Conservation (phyloP, 1,140 invertebrate species). For the Drusus annulatus region DNA sequence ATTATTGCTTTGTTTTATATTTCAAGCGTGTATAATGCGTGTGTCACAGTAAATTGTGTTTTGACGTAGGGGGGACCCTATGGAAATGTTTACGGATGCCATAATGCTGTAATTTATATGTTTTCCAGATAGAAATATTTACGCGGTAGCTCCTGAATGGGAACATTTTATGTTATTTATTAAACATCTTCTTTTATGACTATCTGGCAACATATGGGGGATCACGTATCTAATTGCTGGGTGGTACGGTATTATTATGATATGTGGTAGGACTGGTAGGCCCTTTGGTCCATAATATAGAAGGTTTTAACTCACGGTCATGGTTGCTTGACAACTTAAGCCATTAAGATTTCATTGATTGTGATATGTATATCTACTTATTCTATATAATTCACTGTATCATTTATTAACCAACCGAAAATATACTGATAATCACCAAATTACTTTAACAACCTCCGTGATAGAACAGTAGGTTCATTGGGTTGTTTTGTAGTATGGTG, state of each 20-base stretch:
- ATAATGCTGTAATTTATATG: conserved; percentile 55
- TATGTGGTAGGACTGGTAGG: no score
- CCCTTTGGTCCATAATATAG: background rate
- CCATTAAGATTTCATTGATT: no score
- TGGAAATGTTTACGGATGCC: conserved; percentile 50
- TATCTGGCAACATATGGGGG: conserved; percentile 28
- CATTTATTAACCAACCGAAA: no score
- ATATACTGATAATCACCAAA: no score
- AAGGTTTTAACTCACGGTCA: no score
- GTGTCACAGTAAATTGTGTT: conserved; percentile 56
- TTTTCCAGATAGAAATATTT: conserved; percentile 55
- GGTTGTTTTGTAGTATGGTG: no score
- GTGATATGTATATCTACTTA: no score
- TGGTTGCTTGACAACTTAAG: no score
- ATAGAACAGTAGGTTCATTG: no score
- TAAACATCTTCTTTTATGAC: conserved; percentile 31
- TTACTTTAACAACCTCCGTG: no score
- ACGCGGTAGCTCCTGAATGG: conserved; percentile 41
- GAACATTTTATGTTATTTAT: conserved; percentile 37
- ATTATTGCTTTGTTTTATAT: conserved; percentile 47
- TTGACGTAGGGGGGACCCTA: conserved; percentile 49
- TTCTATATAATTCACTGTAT: no score
- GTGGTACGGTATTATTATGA: background rate
- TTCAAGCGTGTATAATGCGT: conserved; percentile 43
- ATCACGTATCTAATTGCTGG: conserved; percentile 15